Evolutionary conservation across 2,797 vertebrate genomes (phyloP).

Genomic region (Coracias cyanogaster): DNA sequence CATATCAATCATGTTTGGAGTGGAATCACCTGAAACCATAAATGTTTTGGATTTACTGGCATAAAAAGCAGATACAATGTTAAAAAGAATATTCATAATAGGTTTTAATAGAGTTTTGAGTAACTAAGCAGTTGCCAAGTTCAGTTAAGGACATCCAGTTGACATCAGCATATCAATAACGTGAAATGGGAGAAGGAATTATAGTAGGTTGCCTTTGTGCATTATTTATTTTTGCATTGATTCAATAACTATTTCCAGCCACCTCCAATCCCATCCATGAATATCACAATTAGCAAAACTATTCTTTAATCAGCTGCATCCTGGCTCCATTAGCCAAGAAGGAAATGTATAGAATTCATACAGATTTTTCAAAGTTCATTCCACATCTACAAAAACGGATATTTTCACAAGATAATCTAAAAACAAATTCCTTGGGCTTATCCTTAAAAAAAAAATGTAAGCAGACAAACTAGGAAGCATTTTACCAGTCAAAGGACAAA

Average conservation of each 20-base stretch:
- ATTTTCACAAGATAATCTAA: not conserved
- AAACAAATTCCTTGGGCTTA: not conserved
- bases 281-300: constrained; percentile 1
- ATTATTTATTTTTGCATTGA: constrained; percentile 9
- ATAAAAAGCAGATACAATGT: not conserved
- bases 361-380: not conserved
- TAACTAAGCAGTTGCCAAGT: not conserved
- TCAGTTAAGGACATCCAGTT: constrained; percentile 20
- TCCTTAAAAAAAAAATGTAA: not conserved
- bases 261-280: not conserved
- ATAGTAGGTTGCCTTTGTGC: not conserved
- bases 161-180: not conserved
- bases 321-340: not conserved
- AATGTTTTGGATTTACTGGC: not conserved
- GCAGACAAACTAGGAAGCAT: not conserved
- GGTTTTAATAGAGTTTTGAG: not conserved
- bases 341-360: not conserved
- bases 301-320: not conserved
- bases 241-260: constrained; percentile 42
- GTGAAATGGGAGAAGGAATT: not conserved
- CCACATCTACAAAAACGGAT: not conserved
- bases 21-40: not conserved
- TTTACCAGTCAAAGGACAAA: not conserved
- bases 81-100: not conserved
- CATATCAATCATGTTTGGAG: not conserved